Evolutionary conservation across 2,888 invertebrate species (phyloP).

Genomic region (Drosophila merina): DNA sequence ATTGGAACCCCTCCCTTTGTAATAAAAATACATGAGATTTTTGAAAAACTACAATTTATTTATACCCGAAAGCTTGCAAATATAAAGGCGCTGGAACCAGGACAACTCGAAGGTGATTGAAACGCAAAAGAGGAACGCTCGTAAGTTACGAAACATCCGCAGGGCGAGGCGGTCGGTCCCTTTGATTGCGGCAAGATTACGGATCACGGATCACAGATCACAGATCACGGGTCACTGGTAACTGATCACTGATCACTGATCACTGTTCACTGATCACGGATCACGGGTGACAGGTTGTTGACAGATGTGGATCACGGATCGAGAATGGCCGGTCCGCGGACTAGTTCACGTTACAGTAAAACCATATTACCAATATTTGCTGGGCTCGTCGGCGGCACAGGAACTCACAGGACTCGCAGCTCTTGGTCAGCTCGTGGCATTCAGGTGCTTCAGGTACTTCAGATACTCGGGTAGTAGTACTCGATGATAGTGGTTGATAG

Average conservation of each 20-base stretch:
- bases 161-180: slow-evolving; percentile 1
- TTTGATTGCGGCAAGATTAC: not conserved
- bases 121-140: slow-evolving; percentile 5
- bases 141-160: not conserved
- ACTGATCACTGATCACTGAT: not conserved
- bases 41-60: slow-evolving; percentile 8
- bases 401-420: slow-evolving; percentile 28
- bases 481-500: no score
- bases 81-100: slow-evolving; percentile 20
- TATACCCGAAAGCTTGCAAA: slow-evolving; percentile 18
- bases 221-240: not conserved
- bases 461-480: no score
- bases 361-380: slow-evolving; percentile 12
- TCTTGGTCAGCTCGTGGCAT: slow-evolving; percentile 1
- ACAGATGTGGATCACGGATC: not conserved
- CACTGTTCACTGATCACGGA: not conserved
- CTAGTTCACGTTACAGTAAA: slow-evolving; percentile 21
- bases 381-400: slow-evolving; percentile 4
- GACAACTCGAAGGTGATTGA: slow-evolving; percentile 5
- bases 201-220: slow-evolving; percentile 4
- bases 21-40: no score
- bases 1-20: no score
- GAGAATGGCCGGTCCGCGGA: slow-evolving; percentile 3
- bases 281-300: not conserved
- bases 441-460: not conserved